phyloP scores from a whole-genome alignment of 2,888 invertebrate genomes.

The Periphyllus acericola region DNA sequence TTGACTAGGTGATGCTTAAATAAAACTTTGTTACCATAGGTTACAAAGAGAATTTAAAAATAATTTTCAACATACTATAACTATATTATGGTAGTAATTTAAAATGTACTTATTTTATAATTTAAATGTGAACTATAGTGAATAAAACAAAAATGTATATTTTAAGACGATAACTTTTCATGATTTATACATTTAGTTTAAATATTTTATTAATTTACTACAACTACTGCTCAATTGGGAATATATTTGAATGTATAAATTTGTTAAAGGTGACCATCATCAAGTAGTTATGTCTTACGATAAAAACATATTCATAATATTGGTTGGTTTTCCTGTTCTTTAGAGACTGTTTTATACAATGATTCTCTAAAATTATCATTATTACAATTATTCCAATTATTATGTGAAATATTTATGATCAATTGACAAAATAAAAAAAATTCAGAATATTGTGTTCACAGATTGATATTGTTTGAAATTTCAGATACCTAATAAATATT shows the following conservation, averaged over 20 bases:
- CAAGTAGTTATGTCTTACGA: neutral
- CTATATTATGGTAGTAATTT: too few relatives aligned
- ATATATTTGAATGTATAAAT: neutral
- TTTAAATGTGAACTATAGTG: too few relatives aligned
- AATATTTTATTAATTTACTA: neutral
- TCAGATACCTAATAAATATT: conserved; percentile 35
- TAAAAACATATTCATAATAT: neutral
- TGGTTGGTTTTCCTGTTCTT: too few relatives aligned
- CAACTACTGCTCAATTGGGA: neutral
- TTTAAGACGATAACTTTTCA: neutral
- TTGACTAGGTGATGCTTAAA: too few relatives aligned
- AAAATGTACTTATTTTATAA: too few relatives aligned
- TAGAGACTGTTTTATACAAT: too few relatives aligned
- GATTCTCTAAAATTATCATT: neutral
- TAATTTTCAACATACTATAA: too few relatives aligned
- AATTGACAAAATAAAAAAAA: neutral
- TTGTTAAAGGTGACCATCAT: too few relatives aligned
- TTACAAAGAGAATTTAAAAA: too few relatives aligned
- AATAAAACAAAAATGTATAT: too few relatives aligned
- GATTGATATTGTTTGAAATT: neutral
- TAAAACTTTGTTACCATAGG: too few relatives aligned
- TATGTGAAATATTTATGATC: neutral
- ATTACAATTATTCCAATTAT: neutral
- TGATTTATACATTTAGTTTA: neutral
- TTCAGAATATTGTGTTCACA: neutral